Base-by-base conservation (phyloP, 2,888 invertebrate genomes). In the Phortica okadai region DNA sequence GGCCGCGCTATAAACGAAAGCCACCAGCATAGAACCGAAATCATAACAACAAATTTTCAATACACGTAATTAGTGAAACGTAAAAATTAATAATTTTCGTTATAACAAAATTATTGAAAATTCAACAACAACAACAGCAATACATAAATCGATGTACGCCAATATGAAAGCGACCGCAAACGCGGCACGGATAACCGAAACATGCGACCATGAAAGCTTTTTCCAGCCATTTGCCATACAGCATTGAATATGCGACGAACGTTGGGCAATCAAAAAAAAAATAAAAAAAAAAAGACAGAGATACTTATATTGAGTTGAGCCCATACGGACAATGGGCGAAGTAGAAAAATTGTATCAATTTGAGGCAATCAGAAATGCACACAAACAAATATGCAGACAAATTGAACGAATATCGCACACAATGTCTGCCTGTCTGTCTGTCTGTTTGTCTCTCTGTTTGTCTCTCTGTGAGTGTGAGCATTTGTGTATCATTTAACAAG, bases 21-120 rank as follows among this genome's bases (percentile, higher is more conserved):
- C 69, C 10, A 25, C 21, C 69, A 44, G 44, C 14, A 67, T 50
- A 50, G 8, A 11, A 50, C 50, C 10, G 3, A 11, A 50, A 50
- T 11, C 6, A 62, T 62, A 62, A 25, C 25, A 69, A 45, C 45
- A 69, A 62, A 72, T 56, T 72, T 72, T 54, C 54, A 44, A 72
- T 56, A 33, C 70, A 33, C 70, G 70, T 72, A 72, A 72, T 72
- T 72, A 72, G 70, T 72, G 70, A 72, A 72, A 72, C 54, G 70
- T 72, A 72, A 56, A 72, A 72, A 72, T 72, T 72, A 72, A 54
- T 72, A 72, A 72, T 45, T 72, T 72, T 72, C 56, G 56, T 72
- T 72, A 50, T 72, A 56, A 56, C 56, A 54, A 25, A 72, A 72
- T 72, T 72, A 72, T 72, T 72, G 70, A 72, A 72, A 72, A 72